Evolutionary conservation across 2,888 invertebrate genomes (phyloP).

Genomic region (Cheilosia pagana): DNA sequence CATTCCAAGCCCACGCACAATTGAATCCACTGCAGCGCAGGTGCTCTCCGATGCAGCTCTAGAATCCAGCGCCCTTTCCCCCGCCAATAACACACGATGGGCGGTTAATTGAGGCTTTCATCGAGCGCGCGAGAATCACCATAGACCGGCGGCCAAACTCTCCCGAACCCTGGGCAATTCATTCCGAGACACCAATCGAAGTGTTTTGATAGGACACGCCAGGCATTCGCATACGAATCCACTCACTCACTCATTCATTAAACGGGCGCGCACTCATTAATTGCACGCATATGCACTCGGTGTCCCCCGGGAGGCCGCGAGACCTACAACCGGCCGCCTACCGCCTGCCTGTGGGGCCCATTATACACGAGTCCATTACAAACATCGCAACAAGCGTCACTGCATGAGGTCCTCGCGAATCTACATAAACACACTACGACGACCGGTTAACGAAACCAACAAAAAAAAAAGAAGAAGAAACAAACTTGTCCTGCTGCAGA

Average conservation of each 20-base stretch:
- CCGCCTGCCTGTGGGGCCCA: constrained; percentile 70
- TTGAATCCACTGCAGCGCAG: constrained; percentile 56
- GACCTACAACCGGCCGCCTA: constrained; percentile 48
- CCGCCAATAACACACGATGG: constrained; percentile 61
- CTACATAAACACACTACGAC: constrained; percentile 45
- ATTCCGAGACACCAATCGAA: constrained; percentile 58
- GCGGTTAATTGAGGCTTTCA: constrained; percentile 74
- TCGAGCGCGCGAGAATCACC: constrained; percentile 52
- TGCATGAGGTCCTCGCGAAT: constrained; percentile 67
- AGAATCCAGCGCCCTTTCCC: background rate
- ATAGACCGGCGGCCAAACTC: constrained; percentile 37
- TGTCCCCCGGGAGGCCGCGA: constrained; percentile 22
- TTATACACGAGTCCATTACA: constrained; percentile 71
- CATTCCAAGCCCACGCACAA: constrained; percentile 73
- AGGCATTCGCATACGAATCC: constrained; percentile 42
- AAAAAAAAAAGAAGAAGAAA: background rate
- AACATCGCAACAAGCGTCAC: constrained; percentile 67
- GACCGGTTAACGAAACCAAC: constrained; percentile 1
- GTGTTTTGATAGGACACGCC: constrained; percentile 73
- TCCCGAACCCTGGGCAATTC: constrained; percentile 27
- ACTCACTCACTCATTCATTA: constrained; percentile 60
- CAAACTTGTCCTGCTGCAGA: constrained; percentile 55
- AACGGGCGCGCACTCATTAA: constrained; percentile 67
- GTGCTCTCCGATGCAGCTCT: constrained; percentile 40
- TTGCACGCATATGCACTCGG: constrained; percentile 64